These are phyloP conservation scores for Montifringilla adamsi DNA, from an alignment of 2,113 vertebrate genomes.

Conservation along the genomic window DNA sequence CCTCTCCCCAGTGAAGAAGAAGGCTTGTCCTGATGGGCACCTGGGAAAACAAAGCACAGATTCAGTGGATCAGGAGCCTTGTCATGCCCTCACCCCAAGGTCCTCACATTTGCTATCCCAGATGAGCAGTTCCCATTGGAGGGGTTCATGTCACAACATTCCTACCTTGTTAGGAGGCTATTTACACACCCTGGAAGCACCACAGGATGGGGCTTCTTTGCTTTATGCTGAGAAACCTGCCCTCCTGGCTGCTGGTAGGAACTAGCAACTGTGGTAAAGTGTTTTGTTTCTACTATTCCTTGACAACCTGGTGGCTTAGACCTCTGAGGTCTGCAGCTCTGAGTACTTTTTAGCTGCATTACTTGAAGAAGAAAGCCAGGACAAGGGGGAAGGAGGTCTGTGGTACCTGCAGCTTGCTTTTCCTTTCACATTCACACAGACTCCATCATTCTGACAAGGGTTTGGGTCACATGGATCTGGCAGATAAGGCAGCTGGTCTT, in stretches of 20 bases:
- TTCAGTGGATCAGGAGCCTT: background rate
- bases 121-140: background rate
- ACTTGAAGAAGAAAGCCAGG: background rate
- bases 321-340: background rate
- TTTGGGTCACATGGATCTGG: constrained; percentile 76
- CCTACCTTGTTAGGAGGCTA: background rate
- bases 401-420: constrained; percentile 83
- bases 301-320: background rate
- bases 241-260: background rate
- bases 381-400: background rate
- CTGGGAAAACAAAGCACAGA: constrained; percentile 41
- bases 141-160: background rate
- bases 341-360: background rate
- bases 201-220: background rate
- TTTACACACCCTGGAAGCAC: background rate
- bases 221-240: background rate
- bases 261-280: background rate
- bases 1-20: constrained; percentile 71
- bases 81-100: background rate
- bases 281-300: background rate
- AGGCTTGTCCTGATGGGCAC: constrained; percentile 66
- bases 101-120: background rate
- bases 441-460: constrained; percentile 82
- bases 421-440: constrained; percentile 77
- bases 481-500: constrained; percentile 52